Evolutionary conservation across 1,140 invertebrate genomes (phyloP).

Genomic region (Euwallacea fornicatus): DNA sequence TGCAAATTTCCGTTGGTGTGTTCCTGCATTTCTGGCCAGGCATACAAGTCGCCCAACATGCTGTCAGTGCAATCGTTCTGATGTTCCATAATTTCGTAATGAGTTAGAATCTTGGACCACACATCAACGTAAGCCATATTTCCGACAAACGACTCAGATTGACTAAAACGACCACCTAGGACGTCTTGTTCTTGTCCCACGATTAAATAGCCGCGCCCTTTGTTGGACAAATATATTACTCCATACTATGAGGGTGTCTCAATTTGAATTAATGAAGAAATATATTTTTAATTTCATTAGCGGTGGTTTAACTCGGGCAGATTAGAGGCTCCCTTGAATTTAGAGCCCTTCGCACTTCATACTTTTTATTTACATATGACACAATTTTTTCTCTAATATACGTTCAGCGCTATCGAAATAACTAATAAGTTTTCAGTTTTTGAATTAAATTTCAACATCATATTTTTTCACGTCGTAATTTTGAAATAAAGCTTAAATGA

Average conservation of each 20-base stretch:
- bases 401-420: no score
- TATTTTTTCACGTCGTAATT: no score
- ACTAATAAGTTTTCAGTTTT: no score
- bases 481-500: no score
- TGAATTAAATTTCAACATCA: no score
- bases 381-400: no score
- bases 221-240: constrained; percentile 17
- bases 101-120: constrained; percentile 60
- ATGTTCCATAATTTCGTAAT: constrained; percentile 54
- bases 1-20: constrained; percentile 60
- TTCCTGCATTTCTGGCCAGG: constrained; percentile 64
- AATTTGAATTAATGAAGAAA: constrained; percentile 6
- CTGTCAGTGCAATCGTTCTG: constrained; percentile 59
- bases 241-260: not conserved
- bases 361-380: no score
- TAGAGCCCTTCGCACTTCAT: no score
- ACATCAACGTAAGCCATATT: constrained; percentile 63
- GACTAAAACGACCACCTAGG: constrained; percentile 64
- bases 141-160: constrained; percentile 68
- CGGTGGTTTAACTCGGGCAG: no score
- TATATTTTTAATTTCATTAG: not conserved
- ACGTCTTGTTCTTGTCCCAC: constrained; percentile 73
- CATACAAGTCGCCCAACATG: constrained; percentile 59
- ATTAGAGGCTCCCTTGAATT: no score
- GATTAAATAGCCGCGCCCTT: constrained; percentile 62